Evolutionary conservation across 2,888 invertebrate genomes (phyloP).

Genomic region (Didymodactylos carnosus): DNA sequence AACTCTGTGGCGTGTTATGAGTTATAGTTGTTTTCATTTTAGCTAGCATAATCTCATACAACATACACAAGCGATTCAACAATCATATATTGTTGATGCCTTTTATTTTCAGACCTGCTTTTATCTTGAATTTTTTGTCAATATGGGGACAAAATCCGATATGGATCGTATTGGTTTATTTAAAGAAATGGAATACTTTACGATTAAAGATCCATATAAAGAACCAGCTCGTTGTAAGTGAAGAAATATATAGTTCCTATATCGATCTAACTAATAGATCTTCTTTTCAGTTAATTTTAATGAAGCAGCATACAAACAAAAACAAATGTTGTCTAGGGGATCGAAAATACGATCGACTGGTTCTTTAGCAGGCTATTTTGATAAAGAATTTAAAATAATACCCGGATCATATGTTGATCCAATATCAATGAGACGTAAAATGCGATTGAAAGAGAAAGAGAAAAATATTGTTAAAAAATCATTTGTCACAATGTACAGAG

Average conservation of each 20-base stretch:
- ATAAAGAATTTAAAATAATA: conserved; percentile 27
- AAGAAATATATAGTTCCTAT: background rate
- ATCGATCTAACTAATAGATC: background rate
- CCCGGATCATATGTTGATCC: conserved; percentile 32
- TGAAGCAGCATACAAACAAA: conserved; percentile 28
- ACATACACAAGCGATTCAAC: too few species aligned
- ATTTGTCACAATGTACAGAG: conserved; percentile 31
- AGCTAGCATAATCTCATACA: too few species aligned
- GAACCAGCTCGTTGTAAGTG: conserved; percentile 20
- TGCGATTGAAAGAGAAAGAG: conserved; percentile 25
- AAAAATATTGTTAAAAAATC: conserved; percentile 30
- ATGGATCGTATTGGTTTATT: conserved; percentile 34
- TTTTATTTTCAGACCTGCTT: too few species aligned
- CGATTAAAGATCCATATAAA: conserved; percentile 30
- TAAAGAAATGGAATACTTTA: conserved; percentile 32
- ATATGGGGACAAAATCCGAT: conserved; percentile 22
- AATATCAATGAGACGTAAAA: conserved; percentile 25
- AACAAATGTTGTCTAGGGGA: conserved; percentile 31
- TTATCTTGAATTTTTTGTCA: too few species aligned
- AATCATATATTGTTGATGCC: too few species aligned
- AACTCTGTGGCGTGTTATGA: too few species aligned
- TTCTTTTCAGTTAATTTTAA: conserved; percentile 26
- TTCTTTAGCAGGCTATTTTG: conserved; percentile 31
- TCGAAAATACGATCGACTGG: conserved; percentile 25
- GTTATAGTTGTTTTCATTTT: too few species aligned